Conservation (phyloP, 2,888 invertebrate species). For the Dicycla oo region DNA sequence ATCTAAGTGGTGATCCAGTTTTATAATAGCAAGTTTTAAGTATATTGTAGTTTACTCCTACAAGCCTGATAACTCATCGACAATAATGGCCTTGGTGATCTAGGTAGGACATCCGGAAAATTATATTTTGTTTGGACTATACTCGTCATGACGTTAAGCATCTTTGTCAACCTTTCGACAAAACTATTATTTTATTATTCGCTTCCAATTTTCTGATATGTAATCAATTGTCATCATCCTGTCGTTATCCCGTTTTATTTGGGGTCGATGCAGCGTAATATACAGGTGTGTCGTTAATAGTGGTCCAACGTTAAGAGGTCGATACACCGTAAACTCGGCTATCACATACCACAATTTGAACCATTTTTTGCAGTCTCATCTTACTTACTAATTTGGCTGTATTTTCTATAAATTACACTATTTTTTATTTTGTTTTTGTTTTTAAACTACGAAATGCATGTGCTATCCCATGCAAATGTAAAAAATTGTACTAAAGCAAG, state of each 20-base stretch:
- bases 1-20: slow-evolving; percentile 3
- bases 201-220: neutral
- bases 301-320: no score
- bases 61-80: neutral
- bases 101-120: neutral
- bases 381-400: no score
- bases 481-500: no score
- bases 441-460: no score
- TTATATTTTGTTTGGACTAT: neutral
- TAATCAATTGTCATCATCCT: neutral
- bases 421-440: no score
- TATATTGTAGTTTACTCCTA: neutral
- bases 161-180: neutral
- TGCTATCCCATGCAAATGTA: no score
- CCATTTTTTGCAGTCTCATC: no score
- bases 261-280: neutral
- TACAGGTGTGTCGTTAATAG: no score
- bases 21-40: neutral
- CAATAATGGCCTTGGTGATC: no score
- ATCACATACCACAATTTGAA: no score
- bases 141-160: neutral
- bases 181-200: neutral
- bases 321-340: no score
- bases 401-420: no score
- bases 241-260: neutral